Evolutionary conservation across 1,140 invertebrate species (phyloP).

Genomic region (Pteromalus puparum): DNA sequence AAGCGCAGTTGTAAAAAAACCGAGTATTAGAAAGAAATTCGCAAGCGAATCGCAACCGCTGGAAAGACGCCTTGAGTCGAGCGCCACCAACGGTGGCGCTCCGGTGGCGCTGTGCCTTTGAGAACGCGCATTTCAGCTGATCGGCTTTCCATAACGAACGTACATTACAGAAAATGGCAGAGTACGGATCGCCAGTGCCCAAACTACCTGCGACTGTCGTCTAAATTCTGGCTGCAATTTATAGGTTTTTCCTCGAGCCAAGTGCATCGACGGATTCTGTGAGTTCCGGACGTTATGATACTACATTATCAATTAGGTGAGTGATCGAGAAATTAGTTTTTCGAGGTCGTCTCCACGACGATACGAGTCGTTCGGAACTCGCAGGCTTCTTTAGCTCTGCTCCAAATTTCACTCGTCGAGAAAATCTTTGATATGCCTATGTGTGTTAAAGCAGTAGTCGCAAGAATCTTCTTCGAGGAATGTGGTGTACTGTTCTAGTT

Average conservation of each 20-base stretch:
- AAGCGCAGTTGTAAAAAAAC: too few relatives aligned
- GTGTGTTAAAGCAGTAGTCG: not conserved
- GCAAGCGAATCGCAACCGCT: not conserved
- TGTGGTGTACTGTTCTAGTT: not conserved
- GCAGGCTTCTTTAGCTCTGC: not conserved
- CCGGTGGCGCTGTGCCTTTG: constrained; percentile 35
- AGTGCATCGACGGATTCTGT: not conserved
- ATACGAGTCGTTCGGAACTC: not conserved
- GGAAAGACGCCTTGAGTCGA: constrained; percentile 42
- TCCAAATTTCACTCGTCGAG: constrained; percentile 9
- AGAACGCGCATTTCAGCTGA: constrained; percentile 55
- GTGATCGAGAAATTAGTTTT: not conserved
- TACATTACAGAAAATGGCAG: constrained; percentile 60
- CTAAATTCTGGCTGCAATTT: constrained; percentile 20
- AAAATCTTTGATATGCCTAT: not conserved
- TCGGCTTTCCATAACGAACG: constrained; percentile 54
- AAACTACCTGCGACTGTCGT: not conserved
- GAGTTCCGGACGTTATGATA: constrained; percentile 25
- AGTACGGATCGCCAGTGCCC: constrained; percentile 13
- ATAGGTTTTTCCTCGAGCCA: not conserved
- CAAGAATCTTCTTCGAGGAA: not conserved
- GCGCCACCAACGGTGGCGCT: not conserved
- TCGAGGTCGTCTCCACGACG: not conserved
- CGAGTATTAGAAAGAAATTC: too few relatives aligned
- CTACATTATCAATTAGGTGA: constrained; percentile 23